phyloP scores from a whole-genome alignment of 2,797 vertebrate genomes.

The Lindbergichthys nudifrons region DNA sequence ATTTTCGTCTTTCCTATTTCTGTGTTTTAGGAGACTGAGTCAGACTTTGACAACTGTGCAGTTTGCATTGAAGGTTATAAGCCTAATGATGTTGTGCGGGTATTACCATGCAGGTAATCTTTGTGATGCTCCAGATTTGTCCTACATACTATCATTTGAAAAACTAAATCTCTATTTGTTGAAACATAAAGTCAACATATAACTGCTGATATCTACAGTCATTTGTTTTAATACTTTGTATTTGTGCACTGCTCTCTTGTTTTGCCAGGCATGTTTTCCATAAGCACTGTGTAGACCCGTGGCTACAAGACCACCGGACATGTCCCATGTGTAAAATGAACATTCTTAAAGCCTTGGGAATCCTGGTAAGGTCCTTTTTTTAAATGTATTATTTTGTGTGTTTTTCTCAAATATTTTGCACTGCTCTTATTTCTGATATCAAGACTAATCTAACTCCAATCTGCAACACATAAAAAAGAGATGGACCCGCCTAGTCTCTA shows the following conservation, averaged over 20 bases:
- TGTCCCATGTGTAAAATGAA: conserved; percentile 99
- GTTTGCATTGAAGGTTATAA: conserved; percentile 99
- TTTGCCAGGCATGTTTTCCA: conserved; percentile 95
- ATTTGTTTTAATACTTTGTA: neutral
- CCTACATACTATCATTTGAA: neutral
- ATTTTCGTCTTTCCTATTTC: conserved; percentile 9
- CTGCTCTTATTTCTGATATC: neutral
- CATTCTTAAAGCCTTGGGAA: conserved; percentile 98
- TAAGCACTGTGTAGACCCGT: conserved; percentile 98
- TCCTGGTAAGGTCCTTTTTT: conserved; percentile 87
- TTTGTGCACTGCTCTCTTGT: conserved; percentile 15
- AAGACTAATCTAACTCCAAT: neutral
- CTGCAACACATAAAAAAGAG: neutral
- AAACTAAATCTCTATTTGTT: neutral
- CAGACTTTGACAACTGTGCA: conserved; percentile 98
- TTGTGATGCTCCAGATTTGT: conserved; percentile 5
- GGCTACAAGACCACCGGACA: conserved; percentile 97
- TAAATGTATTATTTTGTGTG: neutral
- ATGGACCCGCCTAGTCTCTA: neutral
- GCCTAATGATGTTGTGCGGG: conserved; percentile 94
- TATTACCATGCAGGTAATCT: conserved; percentile 95
- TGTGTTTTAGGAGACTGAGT: conserved; percentile 92
- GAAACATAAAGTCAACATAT: neutral
- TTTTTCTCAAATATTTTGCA: neutral
- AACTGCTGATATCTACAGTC: neutral